Base-by-base conservation (phyloP, 2,113 vertebrate species). In the Bufo bufo region DNA sequence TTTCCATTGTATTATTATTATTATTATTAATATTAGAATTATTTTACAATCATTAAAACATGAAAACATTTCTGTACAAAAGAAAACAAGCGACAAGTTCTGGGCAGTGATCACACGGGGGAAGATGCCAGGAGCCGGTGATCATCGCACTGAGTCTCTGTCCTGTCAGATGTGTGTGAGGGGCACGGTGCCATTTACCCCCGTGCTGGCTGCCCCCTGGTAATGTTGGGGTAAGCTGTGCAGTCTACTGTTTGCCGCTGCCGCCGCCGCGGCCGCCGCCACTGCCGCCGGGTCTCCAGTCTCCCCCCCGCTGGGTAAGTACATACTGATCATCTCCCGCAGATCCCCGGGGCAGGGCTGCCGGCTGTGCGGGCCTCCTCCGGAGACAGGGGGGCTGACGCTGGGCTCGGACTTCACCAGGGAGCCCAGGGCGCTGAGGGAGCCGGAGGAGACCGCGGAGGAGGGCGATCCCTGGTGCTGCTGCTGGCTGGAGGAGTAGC, bases 301-400 rank as follows among this genome's bases (percentile, higher is more conserved):
- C 61, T 96, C 95, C 92, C 99, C 98, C 87, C 97, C 96, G 85
- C 95, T 96, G 43, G 98, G 98, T 95, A 99, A 97, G 96, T 99
- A 99, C 98, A 99, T 99, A 94, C 98, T 99, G 94, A 99, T 99
- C 98, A 99, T 99, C 94, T 99, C 98, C 90, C 98, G 95, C 94
- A 99, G 96, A 96, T 99, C 98, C 95, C 98, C 98, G 90, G 97
- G 96, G 92, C 98, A 99, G 17, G 97, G 97, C 90, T 97, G 96
- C 92, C 98, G 96, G 89, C 97, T 95, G 94, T 98, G 98, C 88
- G 96, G 96, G 89, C 95, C 95, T 82, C 65, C 86, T 3, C 79
- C 87, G 16, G n/a, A 69, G n/a, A 84, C 87, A 47, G 98, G 98
- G 45, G 98, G 98, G 93, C 98, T 99, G 90, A 98, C 97, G 91